A percentile compares a stretch with the other conserved stretches of the same genome.
These are phyloP conservation scores for Pelosia muscerda DNA, from an alignment of 2,888 invertebrate species.

Conservation along the genomic window DNA sequence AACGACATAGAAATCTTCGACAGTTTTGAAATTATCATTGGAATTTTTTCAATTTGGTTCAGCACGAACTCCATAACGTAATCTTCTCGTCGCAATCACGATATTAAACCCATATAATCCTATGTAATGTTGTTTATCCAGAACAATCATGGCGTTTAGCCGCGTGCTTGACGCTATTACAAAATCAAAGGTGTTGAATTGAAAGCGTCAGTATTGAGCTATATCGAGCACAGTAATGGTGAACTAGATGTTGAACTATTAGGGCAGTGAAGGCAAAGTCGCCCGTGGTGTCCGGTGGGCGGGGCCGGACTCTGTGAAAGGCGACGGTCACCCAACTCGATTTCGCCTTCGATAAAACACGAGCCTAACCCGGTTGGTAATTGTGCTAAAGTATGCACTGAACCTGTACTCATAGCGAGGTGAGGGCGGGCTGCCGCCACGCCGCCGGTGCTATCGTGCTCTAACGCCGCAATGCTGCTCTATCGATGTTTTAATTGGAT, in stretches of 20 bases:
- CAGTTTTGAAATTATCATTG: constrained; percentile 70
- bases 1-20: constrained; percentile 63
- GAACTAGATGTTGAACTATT: constrained; percentile 57
- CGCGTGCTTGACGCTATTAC: constrained; percentile 38
- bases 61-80: constrained; percentile 68
- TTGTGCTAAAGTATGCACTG: constrained; percentile 62
- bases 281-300: constrained; percentile 65
- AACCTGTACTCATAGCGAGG: constrained; percentile 56
- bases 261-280: constrained; percentile 64
- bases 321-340: constrained; percentile 72
- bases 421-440: constrained; percentile 44
- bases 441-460: constrained; percentile 35
- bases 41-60: constrained; percentile 69
- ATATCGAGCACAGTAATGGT: constrained; percentile 52
- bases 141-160: constrained; percentile 41
- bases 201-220: constrained; percentile 51
- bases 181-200: constrained; percentile 51
- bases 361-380: constrained; percentile 57
- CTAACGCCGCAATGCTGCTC: constrained; percentile 51
- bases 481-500: constrained; percentile 70
- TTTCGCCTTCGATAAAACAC: constrained; percentile 75
- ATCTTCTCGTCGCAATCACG: constrained; percentile 66
- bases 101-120: constrained; percentile 45
- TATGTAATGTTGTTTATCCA: constrained; percentile 44
- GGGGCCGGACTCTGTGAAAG: constrained; percentile 75